A percentile compares a stretch with the other conserved stretches of the same genome.
phyloP scores from a whole-genome alignment of 2,797 vertebrate species.

The Danio aesculapii region DNA sequence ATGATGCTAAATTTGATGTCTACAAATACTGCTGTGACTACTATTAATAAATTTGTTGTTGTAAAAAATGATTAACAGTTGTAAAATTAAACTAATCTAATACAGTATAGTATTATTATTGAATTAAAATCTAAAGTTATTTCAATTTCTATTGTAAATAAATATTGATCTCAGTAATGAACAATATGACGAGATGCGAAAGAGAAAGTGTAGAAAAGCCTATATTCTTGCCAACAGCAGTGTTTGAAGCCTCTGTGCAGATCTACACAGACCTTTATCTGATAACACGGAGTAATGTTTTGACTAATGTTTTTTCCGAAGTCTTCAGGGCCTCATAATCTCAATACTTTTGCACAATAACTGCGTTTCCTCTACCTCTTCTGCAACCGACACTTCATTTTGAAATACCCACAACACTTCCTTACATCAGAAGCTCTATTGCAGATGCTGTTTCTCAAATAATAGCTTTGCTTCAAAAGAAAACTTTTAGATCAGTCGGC shows the following conservation, averaged over 20 bases:
- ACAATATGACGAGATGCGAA: background rate
- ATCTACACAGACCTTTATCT: background rate
- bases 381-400: background rate
- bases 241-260: background rate
- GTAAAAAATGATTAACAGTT: no score
- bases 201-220: background rate
- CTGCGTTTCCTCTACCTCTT: conserved; percentile 16
- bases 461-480: conserved; percentile 25
- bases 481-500: conserved; percentile 31
- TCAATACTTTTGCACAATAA: conserved; percentile 4
- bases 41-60: no score
- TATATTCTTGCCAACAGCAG: background rate
- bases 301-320: no score
- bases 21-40: no score
- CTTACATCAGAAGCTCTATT: background rate
- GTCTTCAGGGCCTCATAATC: background rate
- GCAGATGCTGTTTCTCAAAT: background rate
- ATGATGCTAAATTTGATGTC: no score
- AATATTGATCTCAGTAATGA: background rate
- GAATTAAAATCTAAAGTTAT: background rate
- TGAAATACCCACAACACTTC: background rate
- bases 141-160: background rate
- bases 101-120: background rate
- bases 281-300: background rate
- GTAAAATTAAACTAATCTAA: no score